Evolutionary conservation across 2,113 vertebrate genomes (phyloP), one percentile per base, ranked within the genome.

Genomic region (Hyaena hyaena): DNA sequence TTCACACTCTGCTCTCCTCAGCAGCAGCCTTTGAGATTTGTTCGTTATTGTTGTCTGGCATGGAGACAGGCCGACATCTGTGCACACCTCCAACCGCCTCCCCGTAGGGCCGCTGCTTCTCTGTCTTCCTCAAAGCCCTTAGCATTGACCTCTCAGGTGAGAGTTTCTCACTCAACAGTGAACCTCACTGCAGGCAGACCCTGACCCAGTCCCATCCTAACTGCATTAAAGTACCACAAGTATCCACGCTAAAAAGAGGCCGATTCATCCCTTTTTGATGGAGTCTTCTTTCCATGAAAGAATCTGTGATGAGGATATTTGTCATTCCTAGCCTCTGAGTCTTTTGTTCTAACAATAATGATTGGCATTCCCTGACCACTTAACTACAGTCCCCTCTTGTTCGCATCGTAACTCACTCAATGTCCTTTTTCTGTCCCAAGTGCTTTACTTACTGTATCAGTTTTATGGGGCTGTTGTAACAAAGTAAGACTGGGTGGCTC

Each of bases 281-380:
- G 7, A 21, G 33, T 15, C 4, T 8, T 65, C 45, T 48, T 39
- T 86, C 45, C 24, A 8, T 26, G 33, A 33, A 76, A 80, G 73
- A 31, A 53, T 45, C 66, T 65, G 63, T 48, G 26, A 81, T 65
- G 68, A 94, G 61, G 24, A 4, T 55, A 33, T 45, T 82, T 53
- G n/a, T 81, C 43, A 11, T 50, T 89, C 17, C 61, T 66, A 86
- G 26, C 45, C 61, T 76, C 86, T 48, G 74, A 73, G 63, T 48
- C 68, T 85, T 95, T 76, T 82, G 35, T 48, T 85, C 68, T 77
- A 73, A 96, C 82, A 86, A 17, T 48, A 92, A 48, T 24, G 35
- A 48, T 65, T 73, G 50, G 2, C 58, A 45, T 48, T 58, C 58
- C 58, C 45, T 2, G 31, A 39, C 53, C 39, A 45, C 76, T 61